These are phyloP conservation scores for Trematocara macrostoma DNA, from an alignment of 2,113 vertebrate genomes.

Conservation along the genomic window DNA sequence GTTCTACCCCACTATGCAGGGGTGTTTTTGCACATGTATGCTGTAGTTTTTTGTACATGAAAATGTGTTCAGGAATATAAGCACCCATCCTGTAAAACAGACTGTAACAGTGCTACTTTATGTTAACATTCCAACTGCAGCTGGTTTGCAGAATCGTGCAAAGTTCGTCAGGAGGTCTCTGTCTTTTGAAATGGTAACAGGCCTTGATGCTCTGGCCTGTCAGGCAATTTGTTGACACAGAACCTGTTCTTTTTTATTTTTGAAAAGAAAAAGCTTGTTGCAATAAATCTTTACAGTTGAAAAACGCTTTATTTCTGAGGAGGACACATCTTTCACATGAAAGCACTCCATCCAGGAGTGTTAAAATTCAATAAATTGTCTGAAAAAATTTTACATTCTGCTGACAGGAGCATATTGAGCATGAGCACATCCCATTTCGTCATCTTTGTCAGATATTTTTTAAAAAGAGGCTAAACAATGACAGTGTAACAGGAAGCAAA, in stretches of 20 bases:
- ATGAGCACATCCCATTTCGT: background rate
- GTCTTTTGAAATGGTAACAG: constrained; percentile 47
- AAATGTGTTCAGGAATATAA: constrained; percentile 7
- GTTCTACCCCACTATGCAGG: background rate
- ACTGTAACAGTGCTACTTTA: constrained; percentile 54
- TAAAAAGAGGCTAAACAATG: background rate
- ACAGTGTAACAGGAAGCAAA: background rate
- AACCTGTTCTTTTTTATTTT: constrained; percentile 2
- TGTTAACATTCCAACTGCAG: constrained; percentile 67
- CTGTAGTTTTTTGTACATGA: constrained; percentile 12
- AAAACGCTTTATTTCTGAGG: background rate
- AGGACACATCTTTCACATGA: background rate
- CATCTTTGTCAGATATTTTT: background rate
- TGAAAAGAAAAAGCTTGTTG: background rate
- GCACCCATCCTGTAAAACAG: constrained; percentile 34
- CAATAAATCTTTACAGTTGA: constrained; percentile 41
- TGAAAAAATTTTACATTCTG: background rate
- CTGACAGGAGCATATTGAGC: background rate
- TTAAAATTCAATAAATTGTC: background rate
- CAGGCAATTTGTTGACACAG: background rate
- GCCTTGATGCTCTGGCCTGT: background rate
- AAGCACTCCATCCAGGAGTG: background rate
- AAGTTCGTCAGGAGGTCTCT: constrained; percentile 39
- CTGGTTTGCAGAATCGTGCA: constrained; percentile 73
- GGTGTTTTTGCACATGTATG: background rate